These are phyloP conservation scores for Parasteatoda lunata DNA, from an alignment of 2,888 invertebrate species.

Conservation along the genomic window DNA sequence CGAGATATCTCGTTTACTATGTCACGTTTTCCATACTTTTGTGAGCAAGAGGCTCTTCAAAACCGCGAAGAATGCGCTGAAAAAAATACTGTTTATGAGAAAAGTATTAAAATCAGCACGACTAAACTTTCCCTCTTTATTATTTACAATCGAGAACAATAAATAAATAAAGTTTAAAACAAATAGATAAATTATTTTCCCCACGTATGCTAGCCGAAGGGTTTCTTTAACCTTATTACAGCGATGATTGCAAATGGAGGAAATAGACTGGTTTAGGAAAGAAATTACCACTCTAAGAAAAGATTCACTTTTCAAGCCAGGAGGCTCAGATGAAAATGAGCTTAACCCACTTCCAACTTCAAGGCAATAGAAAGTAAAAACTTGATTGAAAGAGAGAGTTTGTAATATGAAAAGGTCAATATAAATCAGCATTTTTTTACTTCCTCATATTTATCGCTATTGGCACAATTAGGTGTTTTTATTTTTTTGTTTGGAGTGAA, in stretches of 20 bases:
- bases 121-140: too few species aligned
- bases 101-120: too few species aligned
- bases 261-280: constrained; percentile 47
- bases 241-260: constrained; percentile 16
- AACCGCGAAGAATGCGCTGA: too few species aligned
- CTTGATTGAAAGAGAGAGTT: constrained; percentile 44
- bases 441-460: neutral
- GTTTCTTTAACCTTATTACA: constrained; percentile 57
- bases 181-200: neutral
- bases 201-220: constrained; percentile 34
- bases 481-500: neutral
- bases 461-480: neutral
- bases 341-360: constrained; percentile 58
- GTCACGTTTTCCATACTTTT: too few species aligned
- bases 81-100: too few species aligned
- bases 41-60: too few species aligned
- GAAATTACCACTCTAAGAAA: constrained; percentile 19
- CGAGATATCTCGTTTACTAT: too few species aligned
- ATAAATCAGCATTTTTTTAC: neutral
- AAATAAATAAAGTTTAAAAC: too few species aligned
- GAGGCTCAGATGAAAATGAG: constrained; percentile 42
- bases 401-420: neutral
- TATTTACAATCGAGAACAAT: too few species aligned
- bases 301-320: constrained; percentile 56
- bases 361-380: constrained; percentile 64